Conservation (phyloP, 1,140 invertebrate genomes). For the Triops longicaudatus region DNA sequence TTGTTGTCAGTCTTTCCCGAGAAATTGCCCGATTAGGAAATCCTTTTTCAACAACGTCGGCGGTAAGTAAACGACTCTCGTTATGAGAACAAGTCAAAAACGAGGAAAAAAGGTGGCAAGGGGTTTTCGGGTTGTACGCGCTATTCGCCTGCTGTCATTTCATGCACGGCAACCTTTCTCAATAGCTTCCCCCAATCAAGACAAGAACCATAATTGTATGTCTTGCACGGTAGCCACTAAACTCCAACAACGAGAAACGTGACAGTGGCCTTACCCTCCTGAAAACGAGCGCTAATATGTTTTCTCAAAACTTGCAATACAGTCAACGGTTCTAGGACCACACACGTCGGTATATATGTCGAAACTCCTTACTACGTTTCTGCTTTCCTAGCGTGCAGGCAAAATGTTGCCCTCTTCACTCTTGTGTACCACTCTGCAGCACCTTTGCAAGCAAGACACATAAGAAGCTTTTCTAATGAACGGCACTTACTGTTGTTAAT, state of each 20-base stretch:
- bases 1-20: too few species aligned
- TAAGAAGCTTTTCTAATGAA: too few species aligned
- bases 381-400: not conserved
- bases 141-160: slow-evolving; percentile 10
- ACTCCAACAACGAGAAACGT: not conserved
- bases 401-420: not conserved
- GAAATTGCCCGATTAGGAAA: too few species aligned
- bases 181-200: slow-evolving; percentile 13
- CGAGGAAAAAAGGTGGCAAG: not conserved
- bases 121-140: not conserved
- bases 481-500: too few species aligned
- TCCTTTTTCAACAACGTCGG: too few species aligned
- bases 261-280: not conserved
- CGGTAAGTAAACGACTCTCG: too few species aligned
- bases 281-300: slow-evolving; percentile 4
- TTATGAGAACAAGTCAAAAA: not conserved
- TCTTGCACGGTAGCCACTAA: slow-evolving; percentile 11
- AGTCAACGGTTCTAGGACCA: not conserved
- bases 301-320: not conserved
- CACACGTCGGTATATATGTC: not conserved
- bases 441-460: too few species aligned
- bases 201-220: slow-evolving; percentile 8
- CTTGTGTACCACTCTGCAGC: not conserved
- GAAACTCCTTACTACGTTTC: not conserved
- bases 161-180: not conserved